Base-by-base conservation (phyloP, 1,140 invertebrate species). In the Muscidifurax raptorellus region DNA sequence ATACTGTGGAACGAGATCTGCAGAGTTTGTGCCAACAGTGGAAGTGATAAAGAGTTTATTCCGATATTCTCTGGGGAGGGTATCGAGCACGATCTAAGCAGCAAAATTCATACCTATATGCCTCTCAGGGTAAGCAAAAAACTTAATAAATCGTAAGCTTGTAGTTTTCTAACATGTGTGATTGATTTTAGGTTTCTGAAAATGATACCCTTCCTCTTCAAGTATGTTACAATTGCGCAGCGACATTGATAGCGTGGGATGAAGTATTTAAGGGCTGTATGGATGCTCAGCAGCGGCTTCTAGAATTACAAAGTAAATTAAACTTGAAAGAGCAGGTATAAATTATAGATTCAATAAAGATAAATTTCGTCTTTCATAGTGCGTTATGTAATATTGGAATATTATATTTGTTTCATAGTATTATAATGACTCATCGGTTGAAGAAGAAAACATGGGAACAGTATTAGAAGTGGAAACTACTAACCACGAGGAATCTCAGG, bases 191-290 rank as follows among this genome's bases (percentile, higher is more conserved):
- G 94, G 92, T 96, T 66, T 86, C 91, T 2, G 89, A 93, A 88
- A 88, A 88, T 28, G 95, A 96, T 88, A 88, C 86, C 15, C 90
- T 96, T 82, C 95, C 95, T 1, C 87, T 93, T 9, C 93, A 94
- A 84, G 90, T 96, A 67, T 96, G 96, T 92, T 94, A 94, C 86
- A 93, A 94, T 79, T 96, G 96, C 89, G 94, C 94, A 0, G 94
- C 93, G 71, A 95, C 94, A 0, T 86, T 96, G 27, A 88, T 96
- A 52, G 93, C 95, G 0, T 96, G 95, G 94, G 94, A 95, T 88
- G 94, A 95, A 83, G 91, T 96, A 52, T 91, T 94, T 27, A 88
- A 94, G 82, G 93, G 92, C 84, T 95, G 94, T 89, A 66, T 94
- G 27, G 93, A 94, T 80, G 94, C 95, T 6, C 94, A 96, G 85